Conservation (phyloP, 2,797 vertebrate species). For the Malacoctenus gilli region DNA sequence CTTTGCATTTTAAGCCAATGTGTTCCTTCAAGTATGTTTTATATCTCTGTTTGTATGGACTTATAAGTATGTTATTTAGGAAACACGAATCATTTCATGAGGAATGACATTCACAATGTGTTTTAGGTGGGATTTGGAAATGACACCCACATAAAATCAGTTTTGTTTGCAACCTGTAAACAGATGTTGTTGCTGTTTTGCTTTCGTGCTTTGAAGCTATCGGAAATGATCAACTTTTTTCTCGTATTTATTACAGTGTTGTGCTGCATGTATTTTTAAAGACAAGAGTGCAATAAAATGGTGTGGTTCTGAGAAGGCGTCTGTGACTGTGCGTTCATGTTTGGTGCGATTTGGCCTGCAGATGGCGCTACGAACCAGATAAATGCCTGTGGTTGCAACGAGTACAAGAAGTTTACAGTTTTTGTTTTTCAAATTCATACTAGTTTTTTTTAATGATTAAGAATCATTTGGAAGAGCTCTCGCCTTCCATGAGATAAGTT, state of each 20-base stretch:
- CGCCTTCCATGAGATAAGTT: no score
- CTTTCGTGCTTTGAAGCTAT: constrained; percentile 17
- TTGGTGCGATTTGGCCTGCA: not conserved
- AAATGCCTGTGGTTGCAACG: no score
- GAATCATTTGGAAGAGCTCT: no score
- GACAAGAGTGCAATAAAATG: constrained; percentile 57
- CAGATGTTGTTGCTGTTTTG: constrained; percentile 42
- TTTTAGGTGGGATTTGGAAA: constrained; percentile 35
- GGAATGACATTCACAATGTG: constrained; percentile 15
- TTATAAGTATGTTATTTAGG: constrained; percentile 30
- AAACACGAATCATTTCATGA: constrained; percentile 27
- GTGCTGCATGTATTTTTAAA: constrained; percentile 53
- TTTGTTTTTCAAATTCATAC: no score
- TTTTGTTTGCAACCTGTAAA: constrained; percentile 38
- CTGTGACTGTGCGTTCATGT: no score
- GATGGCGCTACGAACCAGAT: not conserved
- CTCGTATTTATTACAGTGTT: constrained; percentile 43
- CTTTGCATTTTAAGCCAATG: constrained; percentile 46
- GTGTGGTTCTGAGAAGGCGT: no score
- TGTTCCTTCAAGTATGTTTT: constrained; percentile 53
- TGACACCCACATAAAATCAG: constrained; percentile 13
- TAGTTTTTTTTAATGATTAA: no score
- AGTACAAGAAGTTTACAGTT: no score
- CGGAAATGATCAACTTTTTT: not conserved
- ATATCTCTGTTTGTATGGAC: constrained; percentile 55